Conservation (phyloP, 2,888 invertebrate species). For the Gonocerus acuteangulatus region DNA sequence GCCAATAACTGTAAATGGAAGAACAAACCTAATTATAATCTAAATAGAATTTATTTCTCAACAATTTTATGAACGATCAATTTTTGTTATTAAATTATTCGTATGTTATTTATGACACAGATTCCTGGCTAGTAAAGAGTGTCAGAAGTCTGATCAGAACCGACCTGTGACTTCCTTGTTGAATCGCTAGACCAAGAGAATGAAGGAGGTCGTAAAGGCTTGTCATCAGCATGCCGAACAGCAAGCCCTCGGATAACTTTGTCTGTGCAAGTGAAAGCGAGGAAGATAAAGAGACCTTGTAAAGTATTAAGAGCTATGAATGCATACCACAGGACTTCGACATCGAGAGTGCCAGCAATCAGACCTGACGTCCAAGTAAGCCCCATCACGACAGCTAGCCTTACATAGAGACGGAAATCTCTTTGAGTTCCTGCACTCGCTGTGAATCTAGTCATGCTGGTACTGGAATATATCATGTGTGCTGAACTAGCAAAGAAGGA, state of each 20-base stretch:
- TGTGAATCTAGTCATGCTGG: conserved; percentile 40
- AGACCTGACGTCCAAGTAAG: conserved; percentile 47
- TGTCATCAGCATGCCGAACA: conserved; percentile 31
- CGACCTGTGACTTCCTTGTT: conserved; percentile 38
- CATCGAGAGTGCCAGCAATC: conserved; percentile 44
- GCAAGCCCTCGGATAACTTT: conserved; percentile 42
- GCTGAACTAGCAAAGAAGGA: conserved; percentile 45
- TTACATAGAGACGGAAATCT: conserved; percentile 45
- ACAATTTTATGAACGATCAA: no score
- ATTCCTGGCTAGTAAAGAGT: conserved; percentile 36
- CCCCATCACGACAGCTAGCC: conserved; percentile 47
- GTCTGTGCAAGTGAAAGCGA: conserved; percentile 47
- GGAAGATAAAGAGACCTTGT: conserved; percentile 48
- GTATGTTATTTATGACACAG: no score
- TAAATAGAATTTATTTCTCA: no score
- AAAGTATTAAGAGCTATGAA: conserved; percentile 47
- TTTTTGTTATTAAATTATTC: no score
- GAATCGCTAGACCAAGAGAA: conserved; percentile 40
- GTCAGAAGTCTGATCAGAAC: conserved; percentile 35
- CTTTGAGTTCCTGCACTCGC: conserved; percentile 40
- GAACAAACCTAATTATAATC: no score
- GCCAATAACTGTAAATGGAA: no score
- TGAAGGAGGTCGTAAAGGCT: conserved; percentile 38
- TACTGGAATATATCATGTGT: conserved; percentile 45
- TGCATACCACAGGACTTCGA: conserved; percentile 45